Conservation (phyloP, 2,888 invertebrate genomes). For the Heliothis peltigera region DNA sequence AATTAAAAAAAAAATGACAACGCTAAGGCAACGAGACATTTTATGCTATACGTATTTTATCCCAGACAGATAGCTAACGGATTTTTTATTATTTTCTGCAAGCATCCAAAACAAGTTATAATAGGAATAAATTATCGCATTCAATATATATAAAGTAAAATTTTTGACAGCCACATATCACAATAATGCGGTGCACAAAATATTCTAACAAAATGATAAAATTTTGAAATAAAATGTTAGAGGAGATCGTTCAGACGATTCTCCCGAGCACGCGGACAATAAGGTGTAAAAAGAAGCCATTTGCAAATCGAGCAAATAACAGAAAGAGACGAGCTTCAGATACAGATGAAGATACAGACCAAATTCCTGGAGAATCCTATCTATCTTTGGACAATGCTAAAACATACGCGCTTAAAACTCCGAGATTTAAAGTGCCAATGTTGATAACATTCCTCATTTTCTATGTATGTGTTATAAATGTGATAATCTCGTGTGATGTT, state of each 20-base stretch:
- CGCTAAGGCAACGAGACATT: neutral
- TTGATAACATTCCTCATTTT: constrained; percentile 80
- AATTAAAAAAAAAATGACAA: constrained; percentile 12
- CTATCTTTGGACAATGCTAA: constrained; percentile 83
- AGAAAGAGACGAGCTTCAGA: constrained; percentile 74
- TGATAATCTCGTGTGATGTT: constrained; percentile 88
- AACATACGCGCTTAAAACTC: constrained; percentile 82
- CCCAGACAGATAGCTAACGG: neutral
- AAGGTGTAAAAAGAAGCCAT: constrained; percentile 69
- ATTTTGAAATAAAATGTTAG: constrained; percentile 81
- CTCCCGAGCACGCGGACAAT: constrained; percentile 76
- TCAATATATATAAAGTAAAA: constrained; percentile 45
- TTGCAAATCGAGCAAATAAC: constrained; percentile 71
- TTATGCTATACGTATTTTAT: no score
- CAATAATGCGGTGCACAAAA: constrained; percentile 64
- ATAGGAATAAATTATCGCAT: constrained; percentile 61
- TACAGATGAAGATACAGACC: constrained; percentile 54
- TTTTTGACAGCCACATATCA: constrained; percentile 56
- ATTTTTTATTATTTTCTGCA: no score
- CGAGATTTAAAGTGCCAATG: constrained; percentile 64
- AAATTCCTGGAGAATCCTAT: constrained; percentile 66
- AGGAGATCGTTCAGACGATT: constrained; percentile 85
- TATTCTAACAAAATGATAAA: constrained; percentile 80
- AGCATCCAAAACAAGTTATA: constrained; percentile 6
- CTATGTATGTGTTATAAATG: constrained; percentile 84